Evolutionary conservation across 2,113 vertebrate species (phyloP), one percentile per base, ranked within the genome.

Genomic region (Xiphorhynchus elegans): DNA sequence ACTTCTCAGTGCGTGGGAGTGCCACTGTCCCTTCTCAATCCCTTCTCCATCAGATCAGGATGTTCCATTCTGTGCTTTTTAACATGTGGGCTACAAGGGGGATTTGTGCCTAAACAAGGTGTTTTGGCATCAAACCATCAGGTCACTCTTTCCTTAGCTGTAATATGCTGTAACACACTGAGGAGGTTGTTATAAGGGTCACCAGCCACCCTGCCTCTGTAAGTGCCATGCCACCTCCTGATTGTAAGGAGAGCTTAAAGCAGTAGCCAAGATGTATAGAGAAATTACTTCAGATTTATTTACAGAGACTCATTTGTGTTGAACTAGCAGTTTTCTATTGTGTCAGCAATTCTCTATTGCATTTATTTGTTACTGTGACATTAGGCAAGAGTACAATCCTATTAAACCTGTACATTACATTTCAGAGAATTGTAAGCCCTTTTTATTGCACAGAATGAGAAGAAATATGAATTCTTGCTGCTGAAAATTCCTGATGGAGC

Each of bases 251-350:
- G 29, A 89, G 76, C 17, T 96, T 96, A 97, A 94, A 97, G 90
- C 88, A 88, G 79, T 53, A 95, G 93, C 89, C 70, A 96, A 97
- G 97, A 97, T 87, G 91, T 96, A 98, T 96, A 95, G 96, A 97
- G 95, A 98, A 98, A 98, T 98, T 97, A 97, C 60, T 80, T 80
- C 53, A 95, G 97, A 98, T 98, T 98, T 98, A 98, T 98, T 98
- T 97, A 97, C 97, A 97, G 96, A 92, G 94, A 82, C 91, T 97
- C 94, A 73, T 98, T 98, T 98, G 78, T 97, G 97, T 98, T 97
- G 97, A 98, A 98, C 97, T 97, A 97, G 97, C 96, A 87, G 95
- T 92, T 98, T 98, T 96, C 97, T 82, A 89, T 97, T 87, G 97
- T 97, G 97, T 98, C 98, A 98, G 98, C 98, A 97, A 85, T 95